These are phyloP conservation scores for Melanophora roralis DNA, from an alignment of 2,888 invertebrate genomes.

Conservation along the genomic window DNA sequence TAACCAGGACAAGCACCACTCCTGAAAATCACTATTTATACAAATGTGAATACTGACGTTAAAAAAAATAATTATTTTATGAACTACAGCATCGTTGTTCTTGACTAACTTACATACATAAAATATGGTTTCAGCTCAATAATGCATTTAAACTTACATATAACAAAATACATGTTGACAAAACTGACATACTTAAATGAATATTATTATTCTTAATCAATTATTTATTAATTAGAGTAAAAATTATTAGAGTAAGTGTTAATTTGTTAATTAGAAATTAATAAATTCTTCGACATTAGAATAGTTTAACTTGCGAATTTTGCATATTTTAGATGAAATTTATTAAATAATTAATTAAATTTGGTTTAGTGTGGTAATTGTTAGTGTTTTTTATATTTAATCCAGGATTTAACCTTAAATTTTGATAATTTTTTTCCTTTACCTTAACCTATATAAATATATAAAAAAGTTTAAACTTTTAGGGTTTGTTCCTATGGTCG, in stretches of 20 bases:
- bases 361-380: too few species aligned
- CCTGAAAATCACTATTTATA: too few species aligned
- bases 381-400: too few species aligned
- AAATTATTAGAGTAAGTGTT: conserved; percentile 35
- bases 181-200: not conserved
- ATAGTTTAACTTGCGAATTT: not conserved
- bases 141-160: not conserved
- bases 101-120: too few species aligned
- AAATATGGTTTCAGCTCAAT: too few species aligned
- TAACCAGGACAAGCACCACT: too few species aligned
- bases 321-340: not conserved
- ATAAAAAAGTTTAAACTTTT: too few species aligned
- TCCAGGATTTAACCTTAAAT: not conserved
- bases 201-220: not conserved
- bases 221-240: not conserved
- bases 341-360: not conserved
- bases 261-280: conserved; percentile 41
- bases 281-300: conserved; percentile 11
- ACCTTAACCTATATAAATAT: too few species aligned
- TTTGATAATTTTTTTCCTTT: not conserved
- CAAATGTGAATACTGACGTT: too few species aligned
- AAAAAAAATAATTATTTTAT: too few species aligned
- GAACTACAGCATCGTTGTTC: too few species aligned
- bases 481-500: too few species aligned
- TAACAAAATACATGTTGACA: conserved; percentile 23